Evolutionary conservation across 2,888 invertebrate genomes (phyloP), one percentile per base, ranked within the genome.

Genomic region (Lasioglossum calceatum): DNA sequence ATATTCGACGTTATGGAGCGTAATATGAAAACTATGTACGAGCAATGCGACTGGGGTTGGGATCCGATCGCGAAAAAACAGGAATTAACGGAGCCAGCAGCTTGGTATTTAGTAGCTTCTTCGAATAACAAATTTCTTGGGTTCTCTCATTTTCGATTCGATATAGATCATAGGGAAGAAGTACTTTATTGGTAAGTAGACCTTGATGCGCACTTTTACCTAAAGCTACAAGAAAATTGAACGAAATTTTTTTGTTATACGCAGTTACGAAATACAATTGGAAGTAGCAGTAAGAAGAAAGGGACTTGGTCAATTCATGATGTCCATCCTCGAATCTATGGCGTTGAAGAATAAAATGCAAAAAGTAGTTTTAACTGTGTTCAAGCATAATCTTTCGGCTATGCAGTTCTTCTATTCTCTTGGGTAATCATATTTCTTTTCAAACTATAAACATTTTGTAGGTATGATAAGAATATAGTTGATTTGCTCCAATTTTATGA

Each of bases 241-340:
- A 54, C 67, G 70, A 5, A 61, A 71, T 42, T 58, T 61, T n/a
- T 79, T 61, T 79, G 70, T 86, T 47, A 84, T n/a, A 88, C 95
- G 77, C 93, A 98, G 98, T 95, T 99, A 99, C 96, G 99, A 99
- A 95, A 96, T 99, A 88, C 99, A 99, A 95, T 96, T 99, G 90
- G 97, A 97, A 93, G 95, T 96, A 77, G 96, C 95, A 16, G 96
- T 97, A 50, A 97, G 98, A 87, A 96, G 98, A 85, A 97, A 97
- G 95, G 98, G 98, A 16, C 96, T 99, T 71, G 99, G 99, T 7
- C 97, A 97, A 94, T 97, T 97, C 93, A 96, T 98, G 95, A 97
- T 98, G 96, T 96, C 97, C 92, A 96, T 97, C 88, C 95, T 98
- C 88, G 98, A 98, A 95, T 95, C 96, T 78, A 96, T 99, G 83